Percentiles rank a stretch among this genome's conserved stretches.
Evolutionary conservation across 2,113 vertebrate genomes (phyloP).

Genomic region (Rhinogobius similis): DNA sequence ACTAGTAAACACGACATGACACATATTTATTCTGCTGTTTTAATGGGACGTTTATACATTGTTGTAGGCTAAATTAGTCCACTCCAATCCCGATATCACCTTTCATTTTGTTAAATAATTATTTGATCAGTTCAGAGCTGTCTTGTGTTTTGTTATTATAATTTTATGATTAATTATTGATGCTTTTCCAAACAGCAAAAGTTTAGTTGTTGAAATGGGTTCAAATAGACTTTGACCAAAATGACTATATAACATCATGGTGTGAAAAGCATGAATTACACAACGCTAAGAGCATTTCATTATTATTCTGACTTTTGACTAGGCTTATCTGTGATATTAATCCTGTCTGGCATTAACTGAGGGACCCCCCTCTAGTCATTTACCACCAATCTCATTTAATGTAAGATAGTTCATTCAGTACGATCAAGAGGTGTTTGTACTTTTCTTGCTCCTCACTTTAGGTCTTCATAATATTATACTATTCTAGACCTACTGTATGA

Average conservation of each 20-base stretch:
- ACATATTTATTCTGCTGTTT: neutral
- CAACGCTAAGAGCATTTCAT: slow-evolving; percentile 19
- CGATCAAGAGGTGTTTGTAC: neutral
- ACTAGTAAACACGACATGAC: slow-evolving; percentile 24
- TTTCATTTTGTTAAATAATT: neutral
- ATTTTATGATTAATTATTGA: neutral
- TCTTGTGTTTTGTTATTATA: neutral
- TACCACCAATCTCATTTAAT: slow-evolving; percentile 42
- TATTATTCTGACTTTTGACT: slow-evolving; percentile 1
- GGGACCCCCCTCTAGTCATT: slow-evolving; percentile 26
- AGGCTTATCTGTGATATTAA: slow-evolving; percentile 38
- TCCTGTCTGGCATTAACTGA: neutral
- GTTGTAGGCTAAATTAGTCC: neutral
- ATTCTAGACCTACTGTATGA: neutral
- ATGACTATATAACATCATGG: neutral
- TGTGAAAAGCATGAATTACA: slow-evolving; percentile 17
- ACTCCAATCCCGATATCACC: neutral
- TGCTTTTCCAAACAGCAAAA: neutral
- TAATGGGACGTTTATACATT: neutral
- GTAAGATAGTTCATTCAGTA: slow-evolving; percentile 2
- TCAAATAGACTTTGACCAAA: neutral
- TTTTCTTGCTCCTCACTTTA: no score
- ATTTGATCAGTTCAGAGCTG: neutral
- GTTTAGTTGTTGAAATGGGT: neutral
- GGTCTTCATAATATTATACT: neutral